These are phyloP conservation scores for Arctia plantaginis DNA, from an alignment of 2,888 invertebrate genomes.

Conservation along the genomic window DNA sequence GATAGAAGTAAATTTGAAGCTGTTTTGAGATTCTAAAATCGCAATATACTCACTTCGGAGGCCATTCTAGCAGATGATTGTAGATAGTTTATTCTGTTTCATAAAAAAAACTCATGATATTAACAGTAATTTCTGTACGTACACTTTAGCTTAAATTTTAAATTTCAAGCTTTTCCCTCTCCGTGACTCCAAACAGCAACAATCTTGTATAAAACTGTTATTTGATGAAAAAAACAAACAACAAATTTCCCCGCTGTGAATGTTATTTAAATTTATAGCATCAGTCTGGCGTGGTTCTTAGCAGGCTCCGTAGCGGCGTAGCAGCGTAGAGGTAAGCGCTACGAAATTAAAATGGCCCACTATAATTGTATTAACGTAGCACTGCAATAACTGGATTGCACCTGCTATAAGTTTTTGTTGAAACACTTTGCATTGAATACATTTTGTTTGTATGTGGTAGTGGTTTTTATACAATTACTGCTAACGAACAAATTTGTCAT, in stretches of 20 bases:
- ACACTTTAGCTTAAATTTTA: background rate
- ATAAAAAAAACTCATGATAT: background rate
- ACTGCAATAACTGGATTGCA: constrained; percentile 14
- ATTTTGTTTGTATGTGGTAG: background rate
- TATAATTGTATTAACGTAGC: constrained; percentile 37
- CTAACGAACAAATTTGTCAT: too few relatives aligned
- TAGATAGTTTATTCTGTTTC: background rate
- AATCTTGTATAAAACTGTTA: background rate
- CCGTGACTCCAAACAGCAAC: background rate
- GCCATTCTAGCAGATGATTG: too few relatives aligned
- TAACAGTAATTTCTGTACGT: background rate
- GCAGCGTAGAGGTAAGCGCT: constrained; percentile 24
- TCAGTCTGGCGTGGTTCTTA: background rate
- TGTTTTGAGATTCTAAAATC: too few relatives aligned
- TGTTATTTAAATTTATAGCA: background rate
- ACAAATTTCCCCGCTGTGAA: background rate
- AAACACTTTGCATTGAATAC: background rate
- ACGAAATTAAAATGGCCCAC: constrained; percentile 48
- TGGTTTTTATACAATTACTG: background rate
- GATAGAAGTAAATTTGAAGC: too few relatives aligned
- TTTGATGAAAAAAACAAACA: background rate
- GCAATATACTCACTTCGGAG: too few relatives aligned
- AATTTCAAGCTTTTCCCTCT: background rate
- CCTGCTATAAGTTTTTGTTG: background rate
- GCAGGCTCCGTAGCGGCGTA: constrained; percentile 6